These are phyloP conservation scores for Decapterus maruadsi DNA, from an alignment of 2,797 vertebrate genomes.

Conservation along the genomic window DNA sequence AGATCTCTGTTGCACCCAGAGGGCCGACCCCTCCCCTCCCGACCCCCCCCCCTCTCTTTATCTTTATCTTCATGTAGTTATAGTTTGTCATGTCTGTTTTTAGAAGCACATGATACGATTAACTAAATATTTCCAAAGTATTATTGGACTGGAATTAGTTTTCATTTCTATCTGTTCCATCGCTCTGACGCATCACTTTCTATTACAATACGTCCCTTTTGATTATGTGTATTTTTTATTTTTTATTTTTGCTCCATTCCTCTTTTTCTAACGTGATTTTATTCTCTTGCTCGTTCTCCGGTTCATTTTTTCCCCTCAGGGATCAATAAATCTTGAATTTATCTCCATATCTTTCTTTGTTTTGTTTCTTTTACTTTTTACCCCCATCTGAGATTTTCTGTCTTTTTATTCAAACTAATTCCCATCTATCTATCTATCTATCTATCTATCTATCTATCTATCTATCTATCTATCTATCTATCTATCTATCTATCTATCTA, in stretches of 20 bases:
- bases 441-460: too few relatives aligned
- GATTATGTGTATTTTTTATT: not conserved
- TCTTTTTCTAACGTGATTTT: not conserved
- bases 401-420: not conserved
- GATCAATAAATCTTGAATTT: conserved; percentile 16
- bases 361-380: not conserved
- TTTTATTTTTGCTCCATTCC: not conserved
- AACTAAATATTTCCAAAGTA: too few relatives aligned
- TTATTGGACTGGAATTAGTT: too few relatives aligned
- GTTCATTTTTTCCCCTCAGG: not conserved
- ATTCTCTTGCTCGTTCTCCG: not conserved
- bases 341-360: not conserved
- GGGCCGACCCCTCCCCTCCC: not conserved
- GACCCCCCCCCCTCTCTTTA: too few relatives aligned
- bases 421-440: too few relatives aligned
- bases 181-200: too few relatives aligned
- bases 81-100: too few relatives aligned
- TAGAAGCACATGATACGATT: too few relatives aligned
- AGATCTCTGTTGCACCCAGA: not conserved
- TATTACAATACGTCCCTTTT: not conserved
- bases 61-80: too few relatives aligned
- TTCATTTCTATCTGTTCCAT: too few relatives aligned
- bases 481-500: too few relatives aligned
- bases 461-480: too few relatives aligned
- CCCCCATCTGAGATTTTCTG: not conserved